These are phyloP conservation scores for Brenthis hecate DNA, from an alignment of 2,888 invertebrate genomes.

Conservation along the genomic window DNA sequence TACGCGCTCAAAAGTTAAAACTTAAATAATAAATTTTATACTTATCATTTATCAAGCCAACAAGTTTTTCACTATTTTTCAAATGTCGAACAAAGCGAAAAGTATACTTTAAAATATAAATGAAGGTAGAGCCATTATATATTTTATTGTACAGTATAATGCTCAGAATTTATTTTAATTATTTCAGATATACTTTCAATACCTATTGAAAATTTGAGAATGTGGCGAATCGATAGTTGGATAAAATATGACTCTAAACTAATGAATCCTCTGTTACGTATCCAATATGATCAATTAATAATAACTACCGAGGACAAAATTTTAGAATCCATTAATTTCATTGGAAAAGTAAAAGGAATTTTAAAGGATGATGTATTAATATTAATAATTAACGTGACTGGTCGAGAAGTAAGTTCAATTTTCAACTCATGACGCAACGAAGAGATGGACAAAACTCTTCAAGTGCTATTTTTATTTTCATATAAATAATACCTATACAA, in stretches of 20 bases:
- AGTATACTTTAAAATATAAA: conserved; percentile 3
- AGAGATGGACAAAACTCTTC: no score
- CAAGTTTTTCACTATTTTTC: not conserved
- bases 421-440: no score
- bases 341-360: conserved; percentile 64
- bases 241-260: conserved; percentile 50
- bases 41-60: not conserved
- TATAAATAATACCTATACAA: no score
- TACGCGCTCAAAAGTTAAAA: not conserved
- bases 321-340: conserved; percentile 62
- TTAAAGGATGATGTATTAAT: conserved; percentile 65
- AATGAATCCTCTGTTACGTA: conserved; percentile 47
- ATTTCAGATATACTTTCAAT: conserved; percentile 25
- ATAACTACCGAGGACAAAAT: conserved; percentile 56
- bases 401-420: conserved; percentile 52
- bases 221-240: conserved; percentile 61
- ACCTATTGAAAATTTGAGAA: conserved; percentile 62
- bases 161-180: not conserved
- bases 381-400: conserved; percentile 49
- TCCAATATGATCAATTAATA: conserved; percentile 62
- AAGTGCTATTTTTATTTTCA: no score
- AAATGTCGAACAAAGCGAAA: conserved; percentile 10
- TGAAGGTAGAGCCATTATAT: no score
- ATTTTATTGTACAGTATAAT: not conserved
- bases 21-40: not conserved